Base-by-base conservation (phyloP, 2,113 vertebrate genomes). In the Acanthochromis polyacanthus region DNA sequence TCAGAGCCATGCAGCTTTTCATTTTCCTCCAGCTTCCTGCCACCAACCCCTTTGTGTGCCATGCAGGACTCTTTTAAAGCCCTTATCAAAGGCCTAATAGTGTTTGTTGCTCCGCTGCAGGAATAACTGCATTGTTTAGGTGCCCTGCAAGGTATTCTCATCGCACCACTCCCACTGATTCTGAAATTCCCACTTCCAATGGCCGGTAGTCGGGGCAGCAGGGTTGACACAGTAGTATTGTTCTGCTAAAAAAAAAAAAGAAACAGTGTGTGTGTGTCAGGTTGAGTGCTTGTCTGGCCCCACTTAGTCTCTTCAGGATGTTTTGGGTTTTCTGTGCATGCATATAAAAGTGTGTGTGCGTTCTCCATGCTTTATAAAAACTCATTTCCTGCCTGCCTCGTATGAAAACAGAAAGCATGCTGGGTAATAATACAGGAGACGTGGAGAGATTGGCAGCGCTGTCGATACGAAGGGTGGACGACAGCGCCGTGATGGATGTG, bases 271-370 rank as follows among this genome's bases (percentile, higher is more conserved):
- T 79, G 87, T 87, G 70, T 84, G 73, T 86, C 82, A 87, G 84
- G 82, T 75, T 65, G 38, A 82, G 70, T 25, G 46, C 80, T 57
- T 67, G 81, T 71, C 80, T 92, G 91, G 92, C 92, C 92, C 92
- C 91, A 78, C 87, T 84, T 82, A 87, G 91, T 93, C 92, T 93
- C 89, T 92, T 89, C 92, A 93, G 91, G 92, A 93, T 84, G 92
- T 92, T 89, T 89, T 86, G 90, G 79, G 74, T 87, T 83, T 81
- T 70, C 23, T 89, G 59, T 62, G 59, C 75, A 57, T 56, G 25
- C 19, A 23, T 60, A 38, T 32, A 68, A 60, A 50, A 55, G 66
- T 65, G 64, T 40, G 62, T 46, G 67, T 57, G 74, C 69, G 57
- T 58, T 53, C 58, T 85, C 67, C 78, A 85, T 30, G 86, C 86